Base-by-base conservation (phyloP, 2,113 vertebrate species). In the Heterochromis multidens region DNA sequence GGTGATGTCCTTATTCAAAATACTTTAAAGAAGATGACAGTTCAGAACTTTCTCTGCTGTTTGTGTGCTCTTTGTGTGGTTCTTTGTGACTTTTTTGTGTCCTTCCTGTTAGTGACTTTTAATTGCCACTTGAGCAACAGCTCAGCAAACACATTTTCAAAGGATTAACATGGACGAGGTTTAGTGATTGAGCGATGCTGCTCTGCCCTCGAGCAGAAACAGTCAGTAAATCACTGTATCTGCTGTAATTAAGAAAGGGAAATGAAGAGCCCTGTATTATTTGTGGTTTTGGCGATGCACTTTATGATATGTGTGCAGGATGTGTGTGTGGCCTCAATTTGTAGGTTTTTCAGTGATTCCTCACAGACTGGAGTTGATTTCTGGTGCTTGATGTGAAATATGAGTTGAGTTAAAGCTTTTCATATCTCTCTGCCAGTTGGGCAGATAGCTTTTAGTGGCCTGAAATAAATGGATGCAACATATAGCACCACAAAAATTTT, bases 361-460 rank as follows among this genome's bases (percentile, higher is more conserved):
- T 61, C 19, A 7, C 4, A 35, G 77, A 60, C 25, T 35, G 6
- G 37, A 35, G 29, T 23, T 58, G 52, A 83, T 84, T 79, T 87
- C 72, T 46, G 37, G 40, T 17, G 33, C 35, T 87, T 77, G 33
- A 74, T 78, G 65, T 74, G 35, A 88, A 85, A 89, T 85, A 89
- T 25, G 67, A 60, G 62, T 78, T 79, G 63, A 88, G 87, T 70
- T 40, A 86, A 79, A 83, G 43, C 46, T 54, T 17, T 61, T 67
- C 21, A 46, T 43, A 23, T 23, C 49, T 5, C n/a, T 35, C 8
- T 25, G 7, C 21, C 49, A 25, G 52, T 60, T 19, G 23, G n/a
- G 77, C 49, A 82, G 81, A 91, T 86, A 82, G 82, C 72, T 81
- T 88, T 83, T 65, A 74, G 57, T 59, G 59, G 35, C 54, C 52